Conservation (phyloP, 1,140 invertebrate genomes). For the Drosophila mojavensis region DNA sequence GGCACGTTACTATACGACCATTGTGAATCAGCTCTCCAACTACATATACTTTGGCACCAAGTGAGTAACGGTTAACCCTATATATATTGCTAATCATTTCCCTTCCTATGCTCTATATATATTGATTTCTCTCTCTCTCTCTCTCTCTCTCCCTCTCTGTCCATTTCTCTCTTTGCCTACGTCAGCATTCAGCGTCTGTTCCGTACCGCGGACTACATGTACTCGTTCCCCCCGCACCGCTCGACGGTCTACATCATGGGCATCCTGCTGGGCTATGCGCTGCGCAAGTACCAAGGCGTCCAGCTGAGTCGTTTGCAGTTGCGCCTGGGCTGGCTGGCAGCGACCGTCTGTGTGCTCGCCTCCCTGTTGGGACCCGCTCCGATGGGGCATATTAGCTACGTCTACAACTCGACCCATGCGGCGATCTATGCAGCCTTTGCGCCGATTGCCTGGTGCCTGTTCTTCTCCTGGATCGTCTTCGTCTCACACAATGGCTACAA, state of each 20-base stretch:
- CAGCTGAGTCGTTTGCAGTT: conserved; percentile 84
- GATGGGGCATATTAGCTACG: conserved; percentile 88
- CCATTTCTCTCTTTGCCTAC: no score
- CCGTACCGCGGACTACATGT: conserved; percentile 89
- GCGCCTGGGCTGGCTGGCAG: conserved; percentile 86
- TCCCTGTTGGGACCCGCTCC: conserved; percentile 87
- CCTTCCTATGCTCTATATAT: neutral
- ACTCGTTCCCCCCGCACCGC: conserved; percentile 88
- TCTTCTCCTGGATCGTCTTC: conserved; percentile 88
- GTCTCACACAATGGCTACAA: conserved; percentile 87
- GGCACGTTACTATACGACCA: conserved; percentile 87
- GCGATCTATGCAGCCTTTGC: conserved; percentile 89
- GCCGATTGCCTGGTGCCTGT: conserved; percentile 89
- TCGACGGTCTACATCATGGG: conserved; percentile 90
- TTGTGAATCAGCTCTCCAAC: conserved; percentile 86
- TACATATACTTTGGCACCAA: conserved; percentile 88
- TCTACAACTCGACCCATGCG: conserved; percentile 87
- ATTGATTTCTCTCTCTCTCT: neutral
- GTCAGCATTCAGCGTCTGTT: conserved; percentile 88
- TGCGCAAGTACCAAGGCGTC: conserved; percentile 84
- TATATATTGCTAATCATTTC: neutral
- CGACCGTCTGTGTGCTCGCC: conserved; percentile 84
- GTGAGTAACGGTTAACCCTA: conserved; percentile 84
- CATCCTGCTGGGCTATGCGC: conserved; percentile 87
- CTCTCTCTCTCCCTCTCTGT: neutral